Conservation (phyloP, 2,797 vertebrate species). For the Mus caroli region DNA sequence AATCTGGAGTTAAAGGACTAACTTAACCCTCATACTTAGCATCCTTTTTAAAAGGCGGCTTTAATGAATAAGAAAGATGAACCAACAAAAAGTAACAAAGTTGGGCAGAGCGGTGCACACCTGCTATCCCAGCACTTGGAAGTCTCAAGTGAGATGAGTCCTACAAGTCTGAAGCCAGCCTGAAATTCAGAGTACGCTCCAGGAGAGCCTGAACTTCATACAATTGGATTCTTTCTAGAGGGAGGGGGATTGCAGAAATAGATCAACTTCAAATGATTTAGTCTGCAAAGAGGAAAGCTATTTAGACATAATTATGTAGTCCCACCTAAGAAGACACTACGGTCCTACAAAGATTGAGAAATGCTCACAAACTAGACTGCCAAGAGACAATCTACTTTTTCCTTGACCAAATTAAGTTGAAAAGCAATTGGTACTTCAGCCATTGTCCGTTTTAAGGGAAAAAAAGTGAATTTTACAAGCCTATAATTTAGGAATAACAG, state of each 20-base stretch:
- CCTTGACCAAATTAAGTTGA: not conserved
- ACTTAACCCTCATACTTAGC: not conserved
- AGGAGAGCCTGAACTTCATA: not conserved
- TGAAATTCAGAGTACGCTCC: not conserved
- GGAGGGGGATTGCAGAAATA: not conserved
- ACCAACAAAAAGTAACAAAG: not conserved
- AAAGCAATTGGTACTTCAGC: not conserved
- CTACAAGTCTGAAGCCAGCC: not conserved
- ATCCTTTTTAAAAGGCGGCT: constrained; percentile 8
- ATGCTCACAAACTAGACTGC: not conserved
- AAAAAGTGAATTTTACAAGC: not conserved
- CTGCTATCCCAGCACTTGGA: not conserved
- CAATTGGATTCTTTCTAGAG: not conserved
- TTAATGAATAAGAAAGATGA: constrained; percentile 31
- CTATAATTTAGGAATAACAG: not conserved
- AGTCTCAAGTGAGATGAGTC: not conserved
- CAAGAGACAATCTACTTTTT: not conserved
- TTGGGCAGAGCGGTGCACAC: not conserved
- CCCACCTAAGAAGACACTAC: not conserved
- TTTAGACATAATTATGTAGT: not conserved
- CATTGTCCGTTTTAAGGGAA: not conserved
- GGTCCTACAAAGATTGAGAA: not conserved
- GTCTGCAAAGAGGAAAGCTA: not conserved
- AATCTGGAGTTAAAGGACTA: not conserved
- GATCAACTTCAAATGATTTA: not conserved